Evolutionary conservation across 2,113 vertebrate species (phyloP).

Genomic region (Paraplagusia blochii): DNA sequence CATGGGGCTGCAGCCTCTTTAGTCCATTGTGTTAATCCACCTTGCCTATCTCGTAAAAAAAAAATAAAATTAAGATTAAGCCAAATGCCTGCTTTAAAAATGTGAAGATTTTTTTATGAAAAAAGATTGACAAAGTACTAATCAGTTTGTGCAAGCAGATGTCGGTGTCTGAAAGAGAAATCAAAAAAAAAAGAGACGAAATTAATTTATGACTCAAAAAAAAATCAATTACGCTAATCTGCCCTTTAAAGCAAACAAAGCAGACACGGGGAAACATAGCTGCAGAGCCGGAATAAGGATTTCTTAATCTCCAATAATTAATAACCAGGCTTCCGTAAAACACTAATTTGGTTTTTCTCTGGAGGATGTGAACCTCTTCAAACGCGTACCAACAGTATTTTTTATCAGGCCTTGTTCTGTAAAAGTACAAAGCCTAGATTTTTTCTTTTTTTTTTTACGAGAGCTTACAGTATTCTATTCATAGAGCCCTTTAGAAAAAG

Average conservation of each 20-base stretch:
- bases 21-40: no score
- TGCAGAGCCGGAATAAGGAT: slow-evolving; percentile 47
- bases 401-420: slow-evolving; percentile 64
- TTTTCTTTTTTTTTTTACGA: slow-evolving; percentile 44
- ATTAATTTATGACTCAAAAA: slow-evolving; percentile 70
- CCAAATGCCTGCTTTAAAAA: slow-evolving; percentile 21
- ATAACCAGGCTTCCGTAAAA: slow-evolving; percentile 64
- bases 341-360: slow-evolving; percentile 57
- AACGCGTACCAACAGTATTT: slow-evolving; percentile 57
- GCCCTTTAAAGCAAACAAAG: slow-evolving; percentile 65
- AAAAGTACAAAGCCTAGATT: slow-evolving; percentile 59
- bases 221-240: slow-evolving; percentile 74
- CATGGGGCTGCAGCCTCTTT: no score
- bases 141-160: slow-evolving; percentile 41
- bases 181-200: slow-evolving; percentile 38
- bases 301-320: slow-evolving; percentile 74
- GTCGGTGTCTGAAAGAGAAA: slow-evolving; percentile 33
- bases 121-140: slow-evolving; percentile 30
- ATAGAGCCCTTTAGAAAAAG: slow-evolving; percentile 71
- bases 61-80: slow-evolving; percentile 14
- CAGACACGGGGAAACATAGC: slow-evolving; percentile 48
- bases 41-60: no score
- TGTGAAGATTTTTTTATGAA: slow-evolving; percentile 34
- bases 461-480: slow-evolving; percentile 72
- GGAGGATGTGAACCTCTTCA: slow-evolving; percentile 54